These are phyloP conservation scores for Acestrorhynchus altus DNA, from an alignment of 2,797 vertebrate species.

Conservation along the genomic window DNA sequence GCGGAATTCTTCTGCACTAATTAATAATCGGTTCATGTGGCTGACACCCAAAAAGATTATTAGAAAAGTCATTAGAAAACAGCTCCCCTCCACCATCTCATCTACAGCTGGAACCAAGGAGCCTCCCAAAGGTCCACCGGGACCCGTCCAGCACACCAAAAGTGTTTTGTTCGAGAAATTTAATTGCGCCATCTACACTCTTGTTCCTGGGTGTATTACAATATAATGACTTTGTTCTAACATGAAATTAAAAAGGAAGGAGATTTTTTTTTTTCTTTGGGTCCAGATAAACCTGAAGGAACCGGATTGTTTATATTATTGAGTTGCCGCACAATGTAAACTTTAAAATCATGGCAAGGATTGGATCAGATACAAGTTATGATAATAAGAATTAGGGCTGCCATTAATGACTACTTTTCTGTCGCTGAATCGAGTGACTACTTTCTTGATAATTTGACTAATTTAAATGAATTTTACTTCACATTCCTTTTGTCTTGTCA, in stretches of 20 bases:
- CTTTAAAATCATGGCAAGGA: slow-evolving; percentile 46
- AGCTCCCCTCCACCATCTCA: slow-evolving; percentile 56
- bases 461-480: too few relatives aligned
- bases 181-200: slow-evolving; percentile 80
- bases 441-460: too few relatives aligned
- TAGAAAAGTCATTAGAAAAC: slow-evolving; percentile 76
- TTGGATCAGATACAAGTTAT: too few relatives aligned
- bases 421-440: too few relatives aligned
- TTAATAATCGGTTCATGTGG: slow-evolving; percentile 77
- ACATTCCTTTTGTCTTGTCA: too few relatives aligned
- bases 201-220: slow-evolving; percentile 78
- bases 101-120: slow-evolving; percentile 64
- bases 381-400: too few relatives aligned
- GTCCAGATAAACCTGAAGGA: slow-evolving; percentile 71
- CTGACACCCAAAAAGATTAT: slow-evolving; percentile 72
- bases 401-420: too few relatives aligned
- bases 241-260: slow-evolving; percentile 74
- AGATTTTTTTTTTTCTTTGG: slow-evolving; percentile 51
- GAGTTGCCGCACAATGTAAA: slow-evolving; percentile 33
- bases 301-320: slow-evolving; percentile 59
- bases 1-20: slow-evolving; percentile 71
- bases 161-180: slow-evolving; percentile 78
- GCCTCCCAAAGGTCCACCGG: slow-evolving; percentile 61
- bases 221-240: slow-evolving; percentile 79
- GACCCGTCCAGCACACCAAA: slow-evolving; percentile 65